Evolutionary conservation across 2,797 vertebrate genomes (phyloP).

Genomic region (Otolemur crassicaudatus): DNA sequence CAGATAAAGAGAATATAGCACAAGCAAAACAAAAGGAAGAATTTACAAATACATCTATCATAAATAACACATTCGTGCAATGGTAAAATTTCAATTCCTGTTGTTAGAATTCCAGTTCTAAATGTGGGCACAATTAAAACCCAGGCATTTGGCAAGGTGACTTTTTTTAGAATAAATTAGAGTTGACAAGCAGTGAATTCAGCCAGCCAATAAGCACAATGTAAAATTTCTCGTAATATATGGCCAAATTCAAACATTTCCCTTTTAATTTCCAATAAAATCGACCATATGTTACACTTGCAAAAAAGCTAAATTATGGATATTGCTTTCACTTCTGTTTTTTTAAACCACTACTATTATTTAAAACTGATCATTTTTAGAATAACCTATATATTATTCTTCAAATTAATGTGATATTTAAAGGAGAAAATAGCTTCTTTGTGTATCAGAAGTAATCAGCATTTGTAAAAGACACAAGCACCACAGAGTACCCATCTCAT

Average conservation of each 20-base stretch:
- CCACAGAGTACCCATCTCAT: conserved; percentile 38
- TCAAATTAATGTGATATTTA: conserved; percentile 68
- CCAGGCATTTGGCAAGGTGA: conserved; percentile 73
- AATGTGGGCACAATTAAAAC: conserved; percentile 64
- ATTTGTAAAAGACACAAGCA: conserved; percentile 65
- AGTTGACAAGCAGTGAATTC: conserved; percentile 71
- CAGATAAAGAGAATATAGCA: conserved; percentile 66
- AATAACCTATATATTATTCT: conserved; percentile 55
- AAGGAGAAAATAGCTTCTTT: conserved; percentile 60
- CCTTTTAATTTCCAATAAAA: conserved; percentile 80
- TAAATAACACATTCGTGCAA: not conserved
- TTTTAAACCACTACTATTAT: conserved; percentile 53
- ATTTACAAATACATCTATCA: not conserved
- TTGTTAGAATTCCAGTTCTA: conserved; percentile 53
- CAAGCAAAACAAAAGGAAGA: conserved; percentile 44
- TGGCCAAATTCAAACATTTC: conserved; percentile 72
- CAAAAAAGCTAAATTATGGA: conserved; percentile 62
- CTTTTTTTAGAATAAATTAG: conserved; percentile 65
- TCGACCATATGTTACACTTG: conserved; percentile 73
- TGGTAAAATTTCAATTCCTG: not conserved
- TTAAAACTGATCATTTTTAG: conserved; percentile 67
- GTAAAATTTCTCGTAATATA: conserved; percentile 60
- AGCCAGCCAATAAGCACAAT: conserved; percentile 66
- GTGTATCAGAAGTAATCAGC: conserved; percentile 62
- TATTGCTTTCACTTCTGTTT: conserved; percentile 36